Percentiles rank a stretch among this genome's conserved stretches.
Evolutionary conservation across 2,113 vertebrate genomes (phyloP).

Genomic region (Leiothrix lutea): DNA sequence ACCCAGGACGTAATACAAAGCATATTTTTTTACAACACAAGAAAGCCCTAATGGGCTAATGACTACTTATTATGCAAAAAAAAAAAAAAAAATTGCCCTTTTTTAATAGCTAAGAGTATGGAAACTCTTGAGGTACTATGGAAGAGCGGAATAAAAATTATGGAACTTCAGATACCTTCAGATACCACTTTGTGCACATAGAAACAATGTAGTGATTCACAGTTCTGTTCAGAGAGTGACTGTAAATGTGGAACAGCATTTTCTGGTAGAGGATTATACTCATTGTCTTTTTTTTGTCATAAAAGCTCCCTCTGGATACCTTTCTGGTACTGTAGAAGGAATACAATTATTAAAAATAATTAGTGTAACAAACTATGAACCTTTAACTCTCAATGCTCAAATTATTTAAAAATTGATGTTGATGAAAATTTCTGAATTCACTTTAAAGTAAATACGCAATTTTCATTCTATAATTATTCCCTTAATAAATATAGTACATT

Average conservation of each 20-base stretch:
- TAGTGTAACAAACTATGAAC: not conserved
- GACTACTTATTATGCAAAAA: not conserved
- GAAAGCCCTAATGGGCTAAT: not conserved
- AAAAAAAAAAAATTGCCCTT: not conserved
- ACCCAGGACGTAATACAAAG: not conserved
- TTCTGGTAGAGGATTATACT: not conserved
- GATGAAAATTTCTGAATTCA: not conserved
- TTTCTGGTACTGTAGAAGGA: not conserved
- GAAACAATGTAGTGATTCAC: not conserved
- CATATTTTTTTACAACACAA: not conserved
- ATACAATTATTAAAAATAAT: not conserved
- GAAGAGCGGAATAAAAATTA: not conserved
- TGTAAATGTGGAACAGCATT: not conserved
- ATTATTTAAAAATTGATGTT: not conserved
- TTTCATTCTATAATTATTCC: not conserved
- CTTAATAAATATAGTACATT: not conserved
- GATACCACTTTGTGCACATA: not conserved
- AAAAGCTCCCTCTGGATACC: not conserved
- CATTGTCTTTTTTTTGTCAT: not conserved
- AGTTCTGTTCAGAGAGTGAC: not conserved
- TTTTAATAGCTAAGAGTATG: not conserved
- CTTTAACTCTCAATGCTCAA: not conserved
- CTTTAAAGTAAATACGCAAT: not conserved
- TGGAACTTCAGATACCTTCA: not conserved
- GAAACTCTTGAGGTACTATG: not conserved